A percentile compares a stretch with the other conserved stretches of the same genome.
Conservation (phyloP, 2,888 invertebrate genomes). For the Hypolimnas misippus region DNA sequence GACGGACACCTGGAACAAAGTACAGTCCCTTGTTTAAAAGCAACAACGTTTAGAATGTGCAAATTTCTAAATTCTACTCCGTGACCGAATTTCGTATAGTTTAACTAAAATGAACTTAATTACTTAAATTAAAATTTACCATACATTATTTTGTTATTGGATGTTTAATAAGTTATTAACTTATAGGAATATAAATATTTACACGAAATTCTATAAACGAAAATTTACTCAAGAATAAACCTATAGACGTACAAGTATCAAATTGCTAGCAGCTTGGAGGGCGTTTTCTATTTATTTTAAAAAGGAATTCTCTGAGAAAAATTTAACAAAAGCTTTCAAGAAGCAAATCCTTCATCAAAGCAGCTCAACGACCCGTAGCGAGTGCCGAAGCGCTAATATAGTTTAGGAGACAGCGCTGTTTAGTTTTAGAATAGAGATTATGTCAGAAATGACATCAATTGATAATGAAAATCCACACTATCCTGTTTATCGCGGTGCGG, state of each 20-base stretch:
- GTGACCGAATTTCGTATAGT: slow-evolving; percentile 15
- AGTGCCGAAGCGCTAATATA: slow-evolving; percentile 68
- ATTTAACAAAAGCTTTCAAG: slow-evolving; percentile 75
- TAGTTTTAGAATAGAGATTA: slow-evolving; percentile 25
- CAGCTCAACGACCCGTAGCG: slow-evolving; percentile 67
- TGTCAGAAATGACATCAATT: slow-evolving; percentile 15
- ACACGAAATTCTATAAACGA: background rate
- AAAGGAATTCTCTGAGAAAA: slow-evolving; percentile 61
- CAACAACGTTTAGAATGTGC: slow-evolving; percentile 30
- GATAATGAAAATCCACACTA: background rate
- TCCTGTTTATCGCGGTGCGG: background rate
- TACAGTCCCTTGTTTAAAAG: slow-evolving; percentile 70
- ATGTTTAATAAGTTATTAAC: background rate
- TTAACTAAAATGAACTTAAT: slow-evolving; percentile 36
- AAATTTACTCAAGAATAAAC: background rate
- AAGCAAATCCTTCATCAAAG: slow-evolving; percentile 77
- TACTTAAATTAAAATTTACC: background rate
- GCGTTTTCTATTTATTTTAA: slow-evolving; percentile 65
- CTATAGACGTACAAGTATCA: background rate
- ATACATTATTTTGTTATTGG: background rate
- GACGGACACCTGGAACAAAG: slow-evolving; percentile 78
- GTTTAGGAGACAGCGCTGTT: slow-evolving; percentile 63
- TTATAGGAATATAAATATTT: background rate
- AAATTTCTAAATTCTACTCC: slow-evolving; percentile 24
- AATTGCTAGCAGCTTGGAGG: slow-evolving; percentile 32